Base-by-base conservation (phyloP, 2,797 vertebrate genomes). In the Anolis apletophallus region DNA sequence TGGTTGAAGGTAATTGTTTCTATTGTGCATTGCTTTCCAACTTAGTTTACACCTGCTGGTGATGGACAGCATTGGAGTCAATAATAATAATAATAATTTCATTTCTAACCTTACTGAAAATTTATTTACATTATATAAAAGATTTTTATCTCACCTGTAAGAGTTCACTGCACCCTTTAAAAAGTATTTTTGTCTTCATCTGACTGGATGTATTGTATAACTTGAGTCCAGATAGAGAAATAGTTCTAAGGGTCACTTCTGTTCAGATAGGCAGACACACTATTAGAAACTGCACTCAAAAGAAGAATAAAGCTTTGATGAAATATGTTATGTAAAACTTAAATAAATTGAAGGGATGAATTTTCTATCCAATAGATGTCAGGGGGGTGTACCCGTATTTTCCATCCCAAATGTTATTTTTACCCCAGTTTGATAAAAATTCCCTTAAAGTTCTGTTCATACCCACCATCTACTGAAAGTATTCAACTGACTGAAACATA, bases 1-100 rank as follows among this genome's bases (percentile, higher is more conserved):
- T 79, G 17, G 80, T 79, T 85, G 74, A 79, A 80, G 55, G 50
- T 68, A 69, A 71, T 89, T 85, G 36, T 34, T 86, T 86, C 72
- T 88, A 64, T 52, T 1, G 0, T 82, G 54, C 83, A 71, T 89
- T 72, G 40, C 68, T 85, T 90, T 90, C 86, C 23, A 5, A 34
- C 61, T 90, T 1, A 0, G 74, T 80, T 86, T 55, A 88, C 72
- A 88, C 54, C 64, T 81, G 54, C 72, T 88, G 57, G 79, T 81
- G 0, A 54, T 64, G 10, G 64, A 19, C 34, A 80, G 88, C 74
- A 86, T 40, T 36, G 69, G 40, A 40, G 40, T 40, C 40, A 40
- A 40, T 77, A 52, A 46, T 46, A 46, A 46, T 46, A 46, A 46
- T 46, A 46, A 46, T 46, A 46, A 46, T 46, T 46, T 46, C 7